Base-by-base conservation (phyloP, 2,797 vertebrate species). In the Percopsis omiscomaycus region DNA sequence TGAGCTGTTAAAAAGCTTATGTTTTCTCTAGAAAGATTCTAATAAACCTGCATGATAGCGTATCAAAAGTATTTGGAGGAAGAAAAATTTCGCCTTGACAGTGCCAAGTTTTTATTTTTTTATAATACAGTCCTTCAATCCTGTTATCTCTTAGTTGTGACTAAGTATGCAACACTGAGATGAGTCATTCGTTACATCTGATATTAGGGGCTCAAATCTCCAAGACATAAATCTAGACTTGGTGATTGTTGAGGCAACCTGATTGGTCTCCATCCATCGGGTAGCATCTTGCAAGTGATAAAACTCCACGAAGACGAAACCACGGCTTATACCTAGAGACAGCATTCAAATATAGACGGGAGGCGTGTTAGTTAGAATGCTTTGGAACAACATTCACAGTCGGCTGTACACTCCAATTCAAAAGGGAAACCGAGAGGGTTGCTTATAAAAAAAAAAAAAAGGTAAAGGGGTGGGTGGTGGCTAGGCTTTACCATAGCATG, bases 261-360 rank as follows among this genome's bases (percentile, higher is more conserved):
- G 98, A 99, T 99, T 99, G 96, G 97, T 98, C 98, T 99, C 98
- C 98, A 99, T 99, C 98, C 98, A 99, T 96, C 96, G 96, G 94
- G 97, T 98, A 97, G 98, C 95, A 98, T 99, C 98, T 98, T 99
- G 97, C 97, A 99, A 99, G 98, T 99, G 97, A 99, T 98, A 98
- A 99, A 99, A 99, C 95, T 99, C 98, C 98, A 99, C 96, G 97
- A 99, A 99, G 97, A 97, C 97, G 96, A 99, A 99, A 97, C 98
- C 97, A 95, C 98, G 96, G 98, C 98, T 99, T 98, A 98, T 97
- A 99, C 98, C 98, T 99, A 99, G 98, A 99, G 96, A 98, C 97
- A 98, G 98, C 96, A 99, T 99, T 99, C 98, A 99, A 96, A 99
- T 99, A 99, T 99, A 99, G 96, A 99, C 96, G 97, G 97, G 96